Evolutionary conservation across 2,888 invertebrate species (phyloP).

Genomic region (Sussaba pulchella): DNA sequence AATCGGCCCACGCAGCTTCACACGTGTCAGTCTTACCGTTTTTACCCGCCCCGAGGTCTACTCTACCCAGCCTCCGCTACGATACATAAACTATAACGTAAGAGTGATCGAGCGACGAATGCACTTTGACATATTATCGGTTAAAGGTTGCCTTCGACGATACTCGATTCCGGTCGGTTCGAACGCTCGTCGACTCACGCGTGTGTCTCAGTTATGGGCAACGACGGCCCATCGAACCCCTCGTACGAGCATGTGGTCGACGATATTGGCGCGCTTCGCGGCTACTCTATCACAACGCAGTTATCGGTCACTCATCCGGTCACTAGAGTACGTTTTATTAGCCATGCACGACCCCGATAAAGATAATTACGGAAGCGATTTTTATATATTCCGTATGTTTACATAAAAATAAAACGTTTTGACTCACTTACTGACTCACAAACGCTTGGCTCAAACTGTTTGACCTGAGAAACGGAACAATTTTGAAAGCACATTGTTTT

Average conservation of each 20-base stretch:
- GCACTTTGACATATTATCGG: conserved; percentile 64
- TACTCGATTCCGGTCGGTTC: conserved; percentile 22
- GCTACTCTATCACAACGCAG: not conserved
- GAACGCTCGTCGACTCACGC: not conserved
- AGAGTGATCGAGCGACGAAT: conserved; percentile 42
- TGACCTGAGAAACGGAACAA: too few species aligned
- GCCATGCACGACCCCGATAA: not conserved
- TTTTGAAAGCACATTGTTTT: too few species aligned
- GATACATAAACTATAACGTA: conserved; percentile 12
- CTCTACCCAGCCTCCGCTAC: not conserved
- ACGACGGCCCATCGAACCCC: conserved; percentile 40
- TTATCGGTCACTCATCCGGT: not conserved
- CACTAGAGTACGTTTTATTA: conserved; percentile 38
- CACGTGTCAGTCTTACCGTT: conserved; percentile 12
- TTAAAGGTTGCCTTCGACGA: conserved; percentile 54
- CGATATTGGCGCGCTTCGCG: not conserved
- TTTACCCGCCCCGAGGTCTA: not conserved
- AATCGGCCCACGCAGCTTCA: conserved; percentile 23
- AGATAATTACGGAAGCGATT: conserved; percentile 3
- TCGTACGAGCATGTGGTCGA: not conserved
- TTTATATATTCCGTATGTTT: too few species aligned
- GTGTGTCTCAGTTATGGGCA: conserved; percentile 35
- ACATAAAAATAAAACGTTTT: too few species aligned
- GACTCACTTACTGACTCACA: too few species aligned
- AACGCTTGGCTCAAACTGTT: too few species aligned